Percentiles rank a stretch among this genome's conserved stretches.
phyloP scores from a whole-genome alignment of 1,140 invertebrate species.

The Potamilus streckersoni region DNA sequence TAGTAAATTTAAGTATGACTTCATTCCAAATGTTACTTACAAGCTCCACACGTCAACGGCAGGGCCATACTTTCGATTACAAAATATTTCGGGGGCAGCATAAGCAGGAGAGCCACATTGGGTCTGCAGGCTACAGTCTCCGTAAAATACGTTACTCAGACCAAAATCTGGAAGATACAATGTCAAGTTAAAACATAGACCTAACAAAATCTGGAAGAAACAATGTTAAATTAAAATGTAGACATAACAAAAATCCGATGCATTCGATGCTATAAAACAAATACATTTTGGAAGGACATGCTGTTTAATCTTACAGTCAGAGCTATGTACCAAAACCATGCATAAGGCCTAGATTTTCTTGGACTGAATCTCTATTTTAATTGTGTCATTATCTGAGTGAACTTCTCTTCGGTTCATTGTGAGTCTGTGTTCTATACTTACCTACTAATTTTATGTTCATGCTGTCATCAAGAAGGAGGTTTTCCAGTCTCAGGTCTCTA shows the following conservation, averaged over 20 bases:
- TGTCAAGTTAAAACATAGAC: not conserved
- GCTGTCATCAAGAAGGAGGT: conserved; percentile 60
- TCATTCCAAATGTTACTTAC: conserved; percentile 39
- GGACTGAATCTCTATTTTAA: too few relatives aligned
- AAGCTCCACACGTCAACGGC: conserved; percentile 66
- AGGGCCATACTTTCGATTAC: conserved; percentile 59
- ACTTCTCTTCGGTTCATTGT: too few relatives aligned
- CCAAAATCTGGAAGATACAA: conserved; percentile 59
- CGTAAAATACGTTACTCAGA: conserved; percentile 54
- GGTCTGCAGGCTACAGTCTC: conserved; percentile 46
- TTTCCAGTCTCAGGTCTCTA: conserved; percentile 66
- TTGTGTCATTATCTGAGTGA: too few relatives aligned
- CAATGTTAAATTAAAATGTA: not conserved
- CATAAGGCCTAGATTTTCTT: too few relatives aligned
- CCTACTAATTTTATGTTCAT: conserved; percentile 65
- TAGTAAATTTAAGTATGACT: too few relatives aligned
- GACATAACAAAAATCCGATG: not conserved
- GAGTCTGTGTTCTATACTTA: conserved; percentile 27
- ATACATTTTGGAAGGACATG: too few relatives aligned
- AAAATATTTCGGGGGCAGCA: conserved; percentile 64
- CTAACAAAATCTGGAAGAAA: conserved; percentile 42
- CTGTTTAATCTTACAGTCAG: too few relatives aligned
- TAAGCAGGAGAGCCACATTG: conserved; percentile 66
- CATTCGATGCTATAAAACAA: too few relatives aligned
- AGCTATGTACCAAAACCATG: too few relatives aligned